Percentiles rank a stretch among this genome's conserved stretches.
These are phyloP conservation scores for Rhabdornis inornatus DNA, from an alignment of 2,113 vertebrate genomes.

Conservation along the genomic window DNA sequence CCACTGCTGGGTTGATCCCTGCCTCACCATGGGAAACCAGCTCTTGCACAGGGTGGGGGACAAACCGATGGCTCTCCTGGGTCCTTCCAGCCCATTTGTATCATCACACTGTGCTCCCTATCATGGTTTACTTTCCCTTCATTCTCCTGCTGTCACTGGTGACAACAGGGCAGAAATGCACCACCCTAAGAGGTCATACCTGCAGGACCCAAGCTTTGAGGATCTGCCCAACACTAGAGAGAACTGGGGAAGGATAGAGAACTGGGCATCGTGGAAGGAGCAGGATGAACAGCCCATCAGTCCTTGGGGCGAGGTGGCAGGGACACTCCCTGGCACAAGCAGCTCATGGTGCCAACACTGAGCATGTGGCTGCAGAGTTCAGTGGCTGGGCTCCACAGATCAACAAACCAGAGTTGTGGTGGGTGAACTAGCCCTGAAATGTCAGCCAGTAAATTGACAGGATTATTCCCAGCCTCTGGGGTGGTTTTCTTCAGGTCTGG, in stretches of 20 bases:
- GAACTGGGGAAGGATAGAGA: background rate
- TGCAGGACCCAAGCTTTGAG: background rate
- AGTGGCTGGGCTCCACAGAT: background rate
- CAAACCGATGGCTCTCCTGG: background rate
- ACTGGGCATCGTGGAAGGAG: background rate
- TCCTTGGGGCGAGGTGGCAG: rapidly evolving
- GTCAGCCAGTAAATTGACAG: background rate
- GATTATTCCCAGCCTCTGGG: background rate
- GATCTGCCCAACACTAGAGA: background rate
- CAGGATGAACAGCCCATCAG: background rate
- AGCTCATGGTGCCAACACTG: rapidly evolving
- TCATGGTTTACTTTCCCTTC: background rate
- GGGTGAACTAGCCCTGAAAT: background rate
- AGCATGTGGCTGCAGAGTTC: rapidly evolving
- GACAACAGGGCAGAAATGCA: background rate
- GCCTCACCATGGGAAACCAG: background rate
- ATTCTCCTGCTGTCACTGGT: background rate
- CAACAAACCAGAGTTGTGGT: background rate
- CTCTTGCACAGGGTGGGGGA: background rate
- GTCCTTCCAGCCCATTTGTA: background rate
- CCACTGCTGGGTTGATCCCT: background rate
- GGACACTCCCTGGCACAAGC: background rate
- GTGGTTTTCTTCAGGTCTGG: background rate
- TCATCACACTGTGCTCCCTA: background rate
- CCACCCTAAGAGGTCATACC: background rate